phyloP scores from a whole-genome alignment of 2,113 vertebrate genomes.

The cat (Felis catus) region DNA sequence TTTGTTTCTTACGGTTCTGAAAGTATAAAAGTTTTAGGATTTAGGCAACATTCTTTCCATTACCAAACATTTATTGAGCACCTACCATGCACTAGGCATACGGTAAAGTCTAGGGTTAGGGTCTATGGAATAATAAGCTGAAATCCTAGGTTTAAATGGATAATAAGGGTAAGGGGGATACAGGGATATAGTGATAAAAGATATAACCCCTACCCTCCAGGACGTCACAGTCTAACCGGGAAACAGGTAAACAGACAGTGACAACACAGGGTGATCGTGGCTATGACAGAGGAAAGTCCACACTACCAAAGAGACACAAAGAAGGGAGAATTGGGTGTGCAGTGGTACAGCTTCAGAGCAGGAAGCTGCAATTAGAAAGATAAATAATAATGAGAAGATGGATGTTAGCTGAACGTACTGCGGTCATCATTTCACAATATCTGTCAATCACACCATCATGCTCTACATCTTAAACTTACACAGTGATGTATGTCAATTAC shows the following conservation, averaged over 20 bases:
- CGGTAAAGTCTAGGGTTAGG: background rate
- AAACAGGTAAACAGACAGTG: background rate
- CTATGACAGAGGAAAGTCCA: background rate
- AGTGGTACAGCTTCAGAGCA: background rate
- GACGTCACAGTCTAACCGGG: background rate
- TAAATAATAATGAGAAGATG: background rate
- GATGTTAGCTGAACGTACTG: background rate
- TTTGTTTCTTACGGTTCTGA: slow-evolving; percentile 93
- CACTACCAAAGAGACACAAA: background rate
- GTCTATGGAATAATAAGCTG: background rate
- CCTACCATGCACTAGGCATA: background rate
- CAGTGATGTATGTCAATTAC: background rate
- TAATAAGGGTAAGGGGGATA: background rate
- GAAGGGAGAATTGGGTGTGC: background rate
- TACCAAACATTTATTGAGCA: slow-evolving; percentile 15
- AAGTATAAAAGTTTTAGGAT: slow-evolving; percentile 45
- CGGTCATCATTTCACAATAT: background rate
- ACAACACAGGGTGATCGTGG: background rate
- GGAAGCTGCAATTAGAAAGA: background rate
- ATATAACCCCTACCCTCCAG: background rate
- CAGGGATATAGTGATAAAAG: background rate
- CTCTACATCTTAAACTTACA: background rate
- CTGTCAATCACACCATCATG: background rate
- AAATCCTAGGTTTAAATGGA: slow-evolving; percentile 31
- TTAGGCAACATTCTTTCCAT: slow-evolving; percentile 41